Evolutionary conservation across 1,140 invertebrate species (phyloP).

Genomic region (Atta cephalotes): DNA sequence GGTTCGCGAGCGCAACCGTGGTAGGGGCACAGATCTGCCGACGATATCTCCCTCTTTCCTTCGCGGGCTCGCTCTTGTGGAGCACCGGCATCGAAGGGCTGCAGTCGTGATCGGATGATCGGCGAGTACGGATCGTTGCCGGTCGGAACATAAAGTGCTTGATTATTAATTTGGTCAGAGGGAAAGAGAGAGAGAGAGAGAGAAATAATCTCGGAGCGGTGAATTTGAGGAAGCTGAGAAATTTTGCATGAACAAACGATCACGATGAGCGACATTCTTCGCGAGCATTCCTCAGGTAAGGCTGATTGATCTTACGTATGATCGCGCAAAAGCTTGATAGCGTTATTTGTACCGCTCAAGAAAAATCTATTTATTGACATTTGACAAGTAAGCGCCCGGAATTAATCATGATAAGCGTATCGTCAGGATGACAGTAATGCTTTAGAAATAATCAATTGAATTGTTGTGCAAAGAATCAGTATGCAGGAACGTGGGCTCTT

Average conservation of each 20-base stretch:
- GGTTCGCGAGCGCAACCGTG: conserved; percentile 2
- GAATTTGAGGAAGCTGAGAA: neutral
- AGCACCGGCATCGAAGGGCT: conserved; percentile 63
- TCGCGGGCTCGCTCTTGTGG: conserved; percentile 23
- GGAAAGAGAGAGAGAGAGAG: neutral
- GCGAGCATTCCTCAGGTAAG: conserved; percentile 59
- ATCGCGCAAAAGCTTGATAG: neutral
- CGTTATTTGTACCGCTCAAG: neutral
- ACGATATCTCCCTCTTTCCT: conserved; percentile 48
- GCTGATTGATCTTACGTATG: neutral
- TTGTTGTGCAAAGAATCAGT: neutral
- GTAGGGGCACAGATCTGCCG: conserved; percentile 46
- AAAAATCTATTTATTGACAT: conserved; percentile 2
- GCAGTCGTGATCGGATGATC: conserved; percentile 75
- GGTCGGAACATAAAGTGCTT: conserved; percentile 39
- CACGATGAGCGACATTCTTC: conserved; percentile 54
- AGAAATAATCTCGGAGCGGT: neutral
- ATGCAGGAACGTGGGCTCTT: neutral
- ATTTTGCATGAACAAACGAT: neutral
- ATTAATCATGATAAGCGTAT: conserved; percentile 19
- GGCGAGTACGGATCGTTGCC: conserved; percentile 57
- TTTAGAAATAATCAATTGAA: neutral
- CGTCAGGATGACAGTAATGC: neutral
- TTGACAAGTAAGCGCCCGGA: neutral
- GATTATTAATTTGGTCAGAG: conserved; percentile 1